These are phyloP conservation scores for Pogonus chalceus DNA, from an alignment of 1,140 invertebrate genomes.

Conservation along the genomic window DNA sequence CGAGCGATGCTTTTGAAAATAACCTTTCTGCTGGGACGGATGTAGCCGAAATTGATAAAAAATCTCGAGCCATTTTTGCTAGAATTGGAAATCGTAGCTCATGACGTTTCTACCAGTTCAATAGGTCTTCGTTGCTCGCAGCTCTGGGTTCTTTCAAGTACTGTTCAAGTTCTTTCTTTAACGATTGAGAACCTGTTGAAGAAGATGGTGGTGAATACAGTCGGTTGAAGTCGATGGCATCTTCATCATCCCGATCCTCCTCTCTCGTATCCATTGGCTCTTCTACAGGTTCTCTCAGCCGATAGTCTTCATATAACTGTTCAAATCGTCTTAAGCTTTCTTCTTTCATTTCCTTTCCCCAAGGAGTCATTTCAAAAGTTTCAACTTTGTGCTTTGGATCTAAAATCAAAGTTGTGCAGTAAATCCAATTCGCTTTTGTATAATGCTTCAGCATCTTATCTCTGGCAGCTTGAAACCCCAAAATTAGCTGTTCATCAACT, in stretches of 20 bases:
- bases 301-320: conserved; percentile 27
- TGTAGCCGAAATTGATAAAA: conserved; percentile 29
- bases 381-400: conserved; percentile 31
- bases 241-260: conserved; percentile 28
- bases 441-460: conserved; percentile 33
- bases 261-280: conserved; percentile 23
- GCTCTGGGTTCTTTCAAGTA: conserved; percentile 25
- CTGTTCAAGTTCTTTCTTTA: conserved; percentile 25
- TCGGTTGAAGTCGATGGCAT: conserved; percentile 27
- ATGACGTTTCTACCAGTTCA: conserved; percentile 22
- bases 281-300: conserved; percentile 24
- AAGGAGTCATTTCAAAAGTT: conserved; percentile 30
- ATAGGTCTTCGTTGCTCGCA: conserved; percentile 20
- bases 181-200: conserved; percentile 25
- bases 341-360: conserved; percentile 30
- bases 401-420: conserved; percentile 30
- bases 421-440: conserved; percentile 32
- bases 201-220: conserved; percentile 26
- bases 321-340: conserved; percentile 25
- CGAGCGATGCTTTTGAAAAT: conserved; percentile 24
- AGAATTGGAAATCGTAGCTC: conserved; percentile 26
- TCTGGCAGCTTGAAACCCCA: conserved; percentile 27
- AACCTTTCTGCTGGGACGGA: conserved; percentile 30
- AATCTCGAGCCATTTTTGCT: conserved; percentile 31
- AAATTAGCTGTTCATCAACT: conserved; percentile 27